Base-by-base conservation (phyloP, 2,797 vertebrate species). In the Mycteria americana region DNA sequence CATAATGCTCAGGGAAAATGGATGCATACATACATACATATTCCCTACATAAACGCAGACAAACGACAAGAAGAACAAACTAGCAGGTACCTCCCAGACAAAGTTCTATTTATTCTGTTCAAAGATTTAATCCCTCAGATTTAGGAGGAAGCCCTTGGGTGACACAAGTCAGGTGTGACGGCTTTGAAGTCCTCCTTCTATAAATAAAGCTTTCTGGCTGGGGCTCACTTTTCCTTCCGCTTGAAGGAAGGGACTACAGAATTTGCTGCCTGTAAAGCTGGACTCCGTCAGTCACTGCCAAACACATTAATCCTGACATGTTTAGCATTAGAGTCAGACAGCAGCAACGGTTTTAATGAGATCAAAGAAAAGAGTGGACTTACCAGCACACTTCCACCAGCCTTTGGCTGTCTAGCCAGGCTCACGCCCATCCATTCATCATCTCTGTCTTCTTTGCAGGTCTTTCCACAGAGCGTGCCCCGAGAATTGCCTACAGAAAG, bases 401-500 rank as follows among this genome's bases (percentile, higher is more conserved):
- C 97, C 94, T 94, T 98, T 48, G 99, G 98, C 98, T 99, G 99
- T 50, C 99, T 98, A 51, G 99, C 99, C 97, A 99, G 97, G 96
- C 99, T 99, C 95, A 99, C 99, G 4, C 99, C 99, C 99, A 99
- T 99, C 99, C 99, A 99, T 97, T 99, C 99, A 10, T 99, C 97
- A 37, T 99, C 98, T 85, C 99, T 97, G 97, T 99, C 99, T 82
- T 99, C 99, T 95, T 98, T 98, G 96, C 99, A 99, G 6, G 99
- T 99, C 98, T 99, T 99, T 84, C 99, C 99, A 77, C 99, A 99
- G 13, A 98, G 95, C 39, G 96, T 97, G n/a, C 98, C 98, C 41
- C 89, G 98, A 96, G 96, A 98, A 98, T 99, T 99, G 97, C 99
- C 99, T 99, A 31, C 28, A 94, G 77, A 97, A 77, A 78, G 53